A percentile compares a stretch with the other conserved stretches of the same genome.
Evolutionary conservation across 2,888 invertebrate species (phyloP).

Genomic region (Cyclophora albipunctata): DNA sequence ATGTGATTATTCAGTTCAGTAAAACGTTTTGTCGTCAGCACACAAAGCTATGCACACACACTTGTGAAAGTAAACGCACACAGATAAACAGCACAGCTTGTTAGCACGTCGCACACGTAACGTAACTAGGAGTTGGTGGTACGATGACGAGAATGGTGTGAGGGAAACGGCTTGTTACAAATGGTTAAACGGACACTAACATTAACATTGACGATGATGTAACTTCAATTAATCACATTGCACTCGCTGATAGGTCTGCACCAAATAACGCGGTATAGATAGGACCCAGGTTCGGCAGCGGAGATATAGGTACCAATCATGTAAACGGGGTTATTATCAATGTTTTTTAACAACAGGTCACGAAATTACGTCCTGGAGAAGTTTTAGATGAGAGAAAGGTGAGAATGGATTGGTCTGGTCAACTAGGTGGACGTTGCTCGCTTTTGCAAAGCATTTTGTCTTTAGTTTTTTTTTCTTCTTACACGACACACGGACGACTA

Average conservation of each 20-base stretch:
- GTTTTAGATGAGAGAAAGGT: constrained; percentile 96
- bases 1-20: constrained; percentile 53
- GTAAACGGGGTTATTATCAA: constrained; percentile 56
- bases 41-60: constrained; percentile 69
- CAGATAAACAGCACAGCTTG: constrained; percentile 70
- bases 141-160: constrained; percentile 41
- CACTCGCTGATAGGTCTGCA: constrained; percentile 62
- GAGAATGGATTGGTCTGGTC: constrained; percentile 76
- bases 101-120: constrained; percentile 70
- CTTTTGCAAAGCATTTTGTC: constrained; percentile 72
- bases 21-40: constrained; percentile 57
- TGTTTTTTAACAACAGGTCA: constrained; percentile 80
- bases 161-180: constrained; percentile 43
- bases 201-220: constrained; percentile 53
- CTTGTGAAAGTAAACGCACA: constrained; percentile 63
- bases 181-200: constrained; percentile 57
- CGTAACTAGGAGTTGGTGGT: constrained; percentile 38
- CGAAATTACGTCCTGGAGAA: constrained; percentile 95
- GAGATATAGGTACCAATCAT: constrained; percentile 56
- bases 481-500: constrained; percentile 34
- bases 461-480: constrained; percentile 42
- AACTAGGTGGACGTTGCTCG: constrained; percentile 71
- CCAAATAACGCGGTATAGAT: constrained; percentile 43
- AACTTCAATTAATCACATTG: constrained; percentile 64
- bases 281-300: constrained; percentile 61